Evolutionary conservation across 2,113 vertebrate species (phyloP), one percentile per base, ranked within the genome.

Genomic region (Mesitornis unicolor): DNA sequence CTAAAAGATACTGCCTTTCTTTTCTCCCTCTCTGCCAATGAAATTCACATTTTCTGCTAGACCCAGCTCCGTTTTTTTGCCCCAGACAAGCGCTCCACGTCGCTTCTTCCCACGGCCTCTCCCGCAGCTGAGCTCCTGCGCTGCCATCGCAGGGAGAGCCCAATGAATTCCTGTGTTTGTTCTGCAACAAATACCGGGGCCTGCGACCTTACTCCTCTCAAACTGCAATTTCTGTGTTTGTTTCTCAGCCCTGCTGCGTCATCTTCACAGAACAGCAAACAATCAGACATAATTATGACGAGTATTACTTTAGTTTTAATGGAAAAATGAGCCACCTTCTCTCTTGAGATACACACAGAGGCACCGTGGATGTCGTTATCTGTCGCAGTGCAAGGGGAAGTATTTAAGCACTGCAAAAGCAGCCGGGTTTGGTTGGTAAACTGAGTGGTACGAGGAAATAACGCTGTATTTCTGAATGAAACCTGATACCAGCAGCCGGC

Each of bases 401-500:
- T 0, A 9, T n/a, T 54, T 20, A 19, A 63, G 19, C 14, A 12
- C 7, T 2, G 26, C 48, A 14, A 19, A 2, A 7, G 12, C 40
- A 13, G 20, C 50, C 33, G 7, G 38, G 21, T 2, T 21, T 33
- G 6, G 3, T 0, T 0, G 33, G 59, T 1, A 40, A 75, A 8
- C 16, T 1, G 25, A 36, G 81, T 5, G 5, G 2, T 3, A 16
- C 9, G 60, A 43, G 64, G 70, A 43, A 42, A n/a, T 9, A 10
- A 29, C 4, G 59, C 0, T 43, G 70, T 6, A 2, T 50, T 26
- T 40, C 70, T 1, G 2, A 38, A 35, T 0, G 84, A 70, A 0
- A 84, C 50, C 51, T 1, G 68, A 80, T 17, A 75, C 24, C 65
- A 38, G 13, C 45, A 47, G 87, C 57, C 84, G 11, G 16, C 10